Evolutionary conservation across 2,797 vertebrate genomes (phyloP), one percentile per base, ranked within the genome.

Genomic region (Labeo calbasu): DNA sequence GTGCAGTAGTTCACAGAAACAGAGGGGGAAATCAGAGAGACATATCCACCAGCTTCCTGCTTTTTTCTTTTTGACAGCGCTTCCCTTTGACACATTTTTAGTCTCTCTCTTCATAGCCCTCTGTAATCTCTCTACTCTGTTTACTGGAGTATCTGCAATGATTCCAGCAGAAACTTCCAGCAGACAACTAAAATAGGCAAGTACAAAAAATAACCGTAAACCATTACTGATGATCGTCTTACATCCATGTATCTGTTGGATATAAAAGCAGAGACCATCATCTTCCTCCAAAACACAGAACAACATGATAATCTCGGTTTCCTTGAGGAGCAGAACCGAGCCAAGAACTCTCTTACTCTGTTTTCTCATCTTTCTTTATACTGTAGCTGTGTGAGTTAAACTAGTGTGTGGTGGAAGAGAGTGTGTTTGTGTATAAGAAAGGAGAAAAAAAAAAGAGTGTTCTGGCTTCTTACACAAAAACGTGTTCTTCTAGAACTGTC

Each of bases 81-180:
- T 71, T 81, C 40, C 53, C n/a, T 81, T 81, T 81, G 79, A 81
- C 36, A 81, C 21, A 48, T 81, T 71, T 80, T 69, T 4, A 23
- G 50, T 72, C 21, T 68, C 48, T 76, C 21, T 72, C 76, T 79
- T 77, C n/a, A 43, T n/a, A 13, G 32, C 28, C 40, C 13, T 77
- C 75, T n/a, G 15, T 71, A 23, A 78, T 78, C 75, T 36, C 69
- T 66, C 66, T 72, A 6, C 55, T 71, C 15, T 65, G 43, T 65
- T 65, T 13, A 63, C 46, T 32, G 25, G 65, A 78, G 53, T 46
- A 84, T 61, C 28, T 51, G 75, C 55, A 79, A 70, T 61, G 23
- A 59, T 69, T 70, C 40, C 65, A 59, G 46, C 5, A 63, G 43
- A 32, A 59, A 82, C 51, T 51, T 36, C 32, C 32, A 36, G 32